Percentiles rank a stretch among this genome's conserved stretches.
Conservation (phyloP, 2,888 invertebrate genomes). For the Aspidapion aeneum region DNA sequence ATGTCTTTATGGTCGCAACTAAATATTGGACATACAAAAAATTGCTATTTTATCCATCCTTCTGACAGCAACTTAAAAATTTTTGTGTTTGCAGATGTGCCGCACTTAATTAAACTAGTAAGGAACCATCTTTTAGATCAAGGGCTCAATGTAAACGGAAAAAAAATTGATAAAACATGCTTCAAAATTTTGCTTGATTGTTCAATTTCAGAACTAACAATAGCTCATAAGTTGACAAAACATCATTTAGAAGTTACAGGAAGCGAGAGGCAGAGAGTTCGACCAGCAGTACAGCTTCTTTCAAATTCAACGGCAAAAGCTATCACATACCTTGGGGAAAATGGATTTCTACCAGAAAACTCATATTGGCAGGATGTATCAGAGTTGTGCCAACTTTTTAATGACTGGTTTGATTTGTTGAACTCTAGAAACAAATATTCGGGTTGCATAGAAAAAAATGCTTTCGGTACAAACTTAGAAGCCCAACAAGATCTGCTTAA, state of each 20-base stretch:
- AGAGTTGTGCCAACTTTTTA: conserved; percentile 9
- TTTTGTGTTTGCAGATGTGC: conserved; percentile 28
- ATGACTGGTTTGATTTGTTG: conserved; percentile 24
- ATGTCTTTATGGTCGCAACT: conserved; percentile 12
- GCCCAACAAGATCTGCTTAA: conserved; percentile 5
- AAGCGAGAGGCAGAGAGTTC: conserved; percentile 16
- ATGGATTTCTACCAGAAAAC: not conserved
- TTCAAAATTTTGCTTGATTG: conserved; percentile 4
- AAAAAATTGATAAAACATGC: conserved; percentile 4
- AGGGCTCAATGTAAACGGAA: conserved; percentile 23
- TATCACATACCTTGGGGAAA: conserved; percentile 12
- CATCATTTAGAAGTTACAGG: conserved; percentile 24
- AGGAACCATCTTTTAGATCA: conserved; percentile 29
- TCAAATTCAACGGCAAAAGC: conserved; percentile 22
- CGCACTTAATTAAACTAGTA: conserved; percentile 27
- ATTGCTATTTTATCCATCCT: not conserved
- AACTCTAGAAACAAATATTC: conserved; percentile 8
- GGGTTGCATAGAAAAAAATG: conserved; percentile 9
- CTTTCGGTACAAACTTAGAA: conserved; percentile 9
- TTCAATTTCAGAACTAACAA: conserved; percentile 21
- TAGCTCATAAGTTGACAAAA: conserved; percentile 24
- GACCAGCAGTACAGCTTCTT: conserved; percentile 21
- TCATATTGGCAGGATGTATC: not conserved
- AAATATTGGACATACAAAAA: not conserved
- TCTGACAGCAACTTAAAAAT: conserved; percentile 14